A percentile compares a stretch with the other conserved stretches of the same genome.
These are phyloP conservation scores for Belonocnema kinseyi DNA, from an alignment of 1,140 invertebrate species.

Conservation along the genomic window DNA sequence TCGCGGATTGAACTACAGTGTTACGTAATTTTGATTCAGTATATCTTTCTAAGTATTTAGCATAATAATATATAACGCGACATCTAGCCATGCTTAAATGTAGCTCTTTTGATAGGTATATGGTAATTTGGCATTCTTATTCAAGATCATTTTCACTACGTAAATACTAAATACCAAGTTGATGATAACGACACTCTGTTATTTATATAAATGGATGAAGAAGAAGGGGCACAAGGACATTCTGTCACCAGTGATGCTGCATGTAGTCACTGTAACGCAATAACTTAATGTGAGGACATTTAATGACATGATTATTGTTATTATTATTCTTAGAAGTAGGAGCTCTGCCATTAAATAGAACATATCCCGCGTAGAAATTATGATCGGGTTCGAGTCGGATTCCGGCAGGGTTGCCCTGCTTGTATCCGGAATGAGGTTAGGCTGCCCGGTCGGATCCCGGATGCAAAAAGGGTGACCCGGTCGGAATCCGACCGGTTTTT, in stretches of 20 bases:
- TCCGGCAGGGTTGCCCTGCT: no score
- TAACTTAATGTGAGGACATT: not conserved
- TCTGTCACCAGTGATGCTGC: not conserved
- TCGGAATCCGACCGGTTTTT: no score
- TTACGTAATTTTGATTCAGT: no score
- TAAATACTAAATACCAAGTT: constrained; percentile 5
- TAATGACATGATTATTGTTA: constrained; percentile 25
- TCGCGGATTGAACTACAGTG: no score
- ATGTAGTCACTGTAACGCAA: not conserved
- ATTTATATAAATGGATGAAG: constrained; percentile 13
- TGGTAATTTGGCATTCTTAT: constrained; percentile 10
- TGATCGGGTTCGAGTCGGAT: no score
- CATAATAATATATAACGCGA: not conserved
- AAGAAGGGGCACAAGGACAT: constrained; percentile 9
- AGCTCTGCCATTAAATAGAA: not conserved
- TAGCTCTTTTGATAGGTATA: not conserved
- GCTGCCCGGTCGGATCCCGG: no score
- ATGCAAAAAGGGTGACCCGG: no score
- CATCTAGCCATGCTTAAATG: not conserved
- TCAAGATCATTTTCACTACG: not conserved
- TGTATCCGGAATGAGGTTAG: no score
- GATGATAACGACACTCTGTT: not conserved
- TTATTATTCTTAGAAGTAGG: constrained; percentile 15
- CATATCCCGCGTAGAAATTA: no score
- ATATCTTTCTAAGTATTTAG: no score